Conservation (phyloP, 1,140 invertebrate species). For the Berghia stephanieae region DNA sequence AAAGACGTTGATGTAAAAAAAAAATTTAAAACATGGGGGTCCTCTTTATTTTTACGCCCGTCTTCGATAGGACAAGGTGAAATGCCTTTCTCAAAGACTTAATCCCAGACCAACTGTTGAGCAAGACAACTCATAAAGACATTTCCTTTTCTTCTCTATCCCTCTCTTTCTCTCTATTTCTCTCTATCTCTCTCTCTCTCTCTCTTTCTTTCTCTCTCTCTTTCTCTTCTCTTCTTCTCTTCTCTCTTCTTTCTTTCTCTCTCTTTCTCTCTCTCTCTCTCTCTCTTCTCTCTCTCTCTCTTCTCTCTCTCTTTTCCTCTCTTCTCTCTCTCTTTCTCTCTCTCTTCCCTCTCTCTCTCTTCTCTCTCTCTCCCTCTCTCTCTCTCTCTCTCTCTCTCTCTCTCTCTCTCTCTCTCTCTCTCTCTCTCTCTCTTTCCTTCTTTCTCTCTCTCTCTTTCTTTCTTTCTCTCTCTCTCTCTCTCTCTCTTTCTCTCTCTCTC, state of each 20-base stretch:
- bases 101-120: no score
- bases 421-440: neutral
- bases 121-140: no score
- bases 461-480: slow-evolving; percentile 19
- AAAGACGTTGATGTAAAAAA: no score
- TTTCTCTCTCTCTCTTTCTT: neutral
- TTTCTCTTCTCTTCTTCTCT: neutral
- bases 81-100: no score
- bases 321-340: slow-evolving; percentile 1
- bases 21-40: no score
- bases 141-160: neutral
- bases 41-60: no score
- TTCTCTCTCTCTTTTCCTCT: neutral
- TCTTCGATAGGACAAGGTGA: no score
- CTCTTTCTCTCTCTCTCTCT: no score
- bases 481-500: slow-evolving; percentile 15
- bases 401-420: neutral
- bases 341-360: neutral
- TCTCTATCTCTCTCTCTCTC: no score
- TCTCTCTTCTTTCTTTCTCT: neutral
- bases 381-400: neutral
- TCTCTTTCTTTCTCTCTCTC: neutral
- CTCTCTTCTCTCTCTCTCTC: neutral
- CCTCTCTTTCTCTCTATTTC: no score
- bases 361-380: neutral